phyloP scores from a whole-genome alignment of 2,113 vertebrate genomes.

The Semnornis frantzii region DNA sequence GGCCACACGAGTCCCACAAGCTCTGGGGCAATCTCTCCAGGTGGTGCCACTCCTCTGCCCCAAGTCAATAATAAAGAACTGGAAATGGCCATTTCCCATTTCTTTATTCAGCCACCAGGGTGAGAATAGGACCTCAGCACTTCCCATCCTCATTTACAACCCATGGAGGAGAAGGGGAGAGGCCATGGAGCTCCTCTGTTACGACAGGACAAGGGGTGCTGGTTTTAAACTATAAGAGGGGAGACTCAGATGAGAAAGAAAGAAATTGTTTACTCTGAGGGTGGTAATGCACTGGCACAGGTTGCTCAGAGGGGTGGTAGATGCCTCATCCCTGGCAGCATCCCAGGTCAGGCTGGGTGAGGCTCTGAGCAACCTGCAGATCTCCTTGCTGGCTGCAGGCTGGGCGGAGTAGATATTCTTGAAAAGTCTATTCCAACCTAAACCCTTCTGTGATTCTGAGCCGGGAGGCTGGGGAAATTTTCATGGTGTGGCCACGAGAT shows the following conservation, averaged over 20 bases:
- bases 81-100: neutral
- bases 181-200: neutral
- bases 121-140: fast-evolving
- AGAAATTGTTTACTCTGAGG: neutral
- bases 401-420: too few species aligned
- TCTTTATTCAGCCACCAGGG: fast-evolving
- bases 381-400: neutral
- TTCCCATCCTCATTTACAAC: neutral
- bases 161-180: neutral
- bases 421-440: neutral
- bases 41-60: neutral
- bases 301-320: too few species aligned
- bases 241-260: neutral
- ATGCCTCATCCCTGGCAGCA: neutral
- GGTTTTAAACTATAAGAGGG: neutral
- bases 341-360: neutral
- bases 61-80: neutral
- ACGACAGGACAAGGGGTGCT: neutral
- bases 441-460: too few species aligned
- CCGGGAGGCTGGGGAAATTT: neutral
- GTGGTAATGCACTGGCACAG: neutral
- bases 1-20: neutral
- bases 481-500: slow-evolving; percentile 17
- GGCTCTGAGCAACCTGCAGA: neutral
- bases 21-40: neutral